Base-by-base conservation (phyloP, 2,113 vertebrate species). In the Nymphicus hollandicus region DNA sequence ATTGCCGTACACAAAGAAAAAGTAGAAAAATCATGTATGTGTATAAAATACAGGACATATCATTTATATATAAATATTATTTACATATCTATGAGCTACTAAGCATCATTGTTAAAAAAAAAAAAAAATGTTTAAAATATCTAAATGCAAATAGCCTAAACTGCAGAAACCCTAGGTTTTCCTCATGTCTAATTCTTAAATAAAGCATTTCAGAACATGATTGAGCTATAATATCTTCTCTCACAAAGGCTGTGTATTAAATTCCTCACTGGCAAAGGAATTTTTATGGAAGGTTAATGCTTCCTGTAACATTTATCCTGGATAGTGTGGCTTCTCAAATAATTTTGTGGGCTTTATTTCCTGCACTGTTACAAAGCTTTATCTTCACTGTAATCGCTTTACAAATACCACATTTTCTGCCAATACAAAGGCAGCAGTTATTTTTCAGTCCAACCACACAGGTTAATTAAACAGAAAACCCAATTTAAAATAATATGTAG, bases 231-330 rank as follows among this genome's bases (percentile, higher is more conserved):
- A 86, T 94, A 96, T 94, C 89, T 94, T 85, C 76, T 94, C 94
- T 98, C 78, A 83, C 85, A 89, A 95, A 94, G 88, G 43, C 81
- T 95, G 63, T 89, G 88, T 94, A 98, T 97, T 96, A 97, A 97
- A 98, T 97, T 98, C 95, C 95, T 98, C 88, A 94, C 88, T 73
- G 69, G 94, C 46, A 97, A 97, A 97, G 89, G 95, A 96, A 97
- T 96, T 97, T 97, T 97, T 98, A 97, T 72, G n/a, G 95, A 97
- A 97, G 86, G 96, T 96, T 97, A 97, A 97, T 97, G 96, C 89
- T 95, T 97, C 83, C 96, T 97, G 86, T 97, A 97, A 97, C 93
- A 97, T 97, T 97, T 97, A 96, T 97, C 92, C 95, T 96, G 95
- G 90, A 96, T 93, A 95, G 93, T 53, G 79, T 92, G 88, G 93